Conservation (phyloP, 2,888 invertebrate species). For the Laspeyria flexula region DNA sequence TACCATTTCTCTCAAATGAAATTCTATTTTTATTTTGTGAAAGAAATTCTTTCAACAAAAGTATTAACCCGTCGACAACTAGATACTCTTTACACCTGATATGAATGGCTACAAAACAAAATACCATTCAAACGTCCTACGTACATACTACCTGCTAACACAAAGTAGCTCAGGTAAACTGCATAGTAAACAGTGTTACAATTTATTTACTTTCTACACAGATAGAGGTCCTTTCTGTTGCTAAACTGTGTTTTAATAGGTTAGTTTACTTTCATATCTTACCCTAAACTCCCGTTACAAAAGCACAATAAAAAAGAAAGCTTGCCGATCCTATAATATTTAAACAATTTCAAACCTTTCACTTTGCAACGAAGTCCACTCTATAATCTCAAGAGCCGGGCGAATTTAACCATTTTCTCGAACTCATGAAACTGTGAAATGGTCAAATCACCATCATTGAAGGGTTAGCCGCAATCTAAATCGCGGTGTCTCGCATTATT, state of each 20-base stretch:
- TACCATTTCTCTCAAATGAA: too few relatives aligned
- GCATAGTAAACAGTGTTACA: slow-evolving; percentile 19
- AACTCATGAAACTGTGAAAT: slow-evolving; percentile 53
- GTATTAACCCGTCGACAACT: too few relatives aligned
- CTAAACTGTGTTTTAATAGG: slow-evolving; percentile 9
- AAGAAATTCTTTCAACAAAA: too few relatives aligned
- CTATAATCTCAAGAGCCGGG: slow-evolving; percentile 33
- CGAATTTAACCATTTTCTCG: slow-evolving; percentile 7
- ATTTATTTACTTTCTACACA: slow-evolving; percentile 63
- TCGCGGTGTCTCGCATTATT: slow-evolving; percentile 24
- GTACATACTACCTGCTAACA: slow-evolving; percentile 11
- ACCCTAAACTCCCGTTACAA: slow-evolving; percentile 11
- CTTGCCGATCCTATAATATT: slow-evolving; percentile 5
- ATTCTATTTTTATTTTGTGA: too few relatives aligned
- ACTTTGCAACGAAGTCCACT: slow-evolving; percentile 44
- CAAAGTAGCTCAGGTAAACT: slow-evolving; percentile 5
- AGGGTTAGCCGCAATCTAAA: slow-evolving; percentile 24
- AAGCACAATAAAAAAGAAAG: slow-evolving; percentile 10
- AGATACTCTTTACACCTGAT: not conserved
- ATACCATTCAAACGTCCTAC: slow-evolving; percentile 18
- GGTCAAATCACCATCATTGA: slow-evolving; percentile 57
- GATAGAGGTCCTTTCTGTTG: slow-evolving; percentile 35
- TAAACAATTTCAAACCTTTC: slow-evolving; percentile 42
- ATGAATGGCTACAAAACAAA: slow-evolving; percentile 1
- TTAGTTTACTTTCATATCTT: too few relatives aligned